Evolutionary conservation across 1,140 invertebrate species (phyloP), one percentile per base, ranked within the genome.

Genomic region (Drosophila ambigua): DNA sequence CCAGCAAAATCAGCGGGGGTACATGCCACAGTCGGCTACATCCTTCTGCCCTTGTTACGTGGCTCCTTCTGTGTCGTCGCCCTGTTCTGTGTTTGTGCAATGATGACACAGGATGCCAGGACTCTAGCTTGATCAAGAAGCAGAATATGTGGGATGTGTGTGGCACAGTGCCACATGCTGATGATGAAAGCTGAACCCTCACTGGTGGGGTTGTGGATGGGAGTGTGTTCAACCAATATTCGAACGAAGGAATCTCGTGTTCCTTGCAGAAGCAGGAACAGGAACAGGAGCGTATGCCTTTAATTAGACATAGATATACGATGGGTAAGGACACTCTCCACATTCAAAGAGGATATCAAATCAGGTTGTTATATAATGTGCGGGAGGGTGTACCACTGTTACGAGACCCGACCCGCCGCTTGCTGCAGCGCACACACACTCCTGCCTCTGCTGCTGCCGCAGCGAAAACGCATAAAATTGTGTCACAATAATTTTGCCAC

Each of bases 401-500:
- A 39, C 35, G 45, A 61, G 28, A 41, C 26, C 48, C 13, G 20
- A 46, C 8, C 0, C 16, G 7, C 35, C 9, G 16, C 6, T 11
- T 26, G 59, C 60, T 28, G 23, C 35, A 31, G 20, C 39, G 16
- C 49, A 51, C 57, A 65, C 77, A 64, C 35, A 39, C 35, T 73
- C 60, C 73, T 81, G 63, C 45, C 62, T 66, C 8, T 31, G 31
- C 5, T 7, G 7, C 5, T 28, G 26, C 26, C 26, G 26, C 26
- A 28, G 26, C 26, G 31, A 9, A 31, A 78, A 87, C 67, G 78
- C 74, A 87, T 87, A 78, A 88, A 87, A 87, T 87, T 87, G 82
- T 87, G 82, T 87, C 82, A 87, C 82, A 87, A 87, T 82, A 82
- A 87, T 88, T 79, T 82, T 76, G 78, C 78, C 53, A 85, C 74